A percentile compares a stretch with the other conserved stretches of the same genome.
Evolutionary conservation across 2,888 invertebrate species (phyloP).

Genomic region (Drosophila mettleri): DNA sequence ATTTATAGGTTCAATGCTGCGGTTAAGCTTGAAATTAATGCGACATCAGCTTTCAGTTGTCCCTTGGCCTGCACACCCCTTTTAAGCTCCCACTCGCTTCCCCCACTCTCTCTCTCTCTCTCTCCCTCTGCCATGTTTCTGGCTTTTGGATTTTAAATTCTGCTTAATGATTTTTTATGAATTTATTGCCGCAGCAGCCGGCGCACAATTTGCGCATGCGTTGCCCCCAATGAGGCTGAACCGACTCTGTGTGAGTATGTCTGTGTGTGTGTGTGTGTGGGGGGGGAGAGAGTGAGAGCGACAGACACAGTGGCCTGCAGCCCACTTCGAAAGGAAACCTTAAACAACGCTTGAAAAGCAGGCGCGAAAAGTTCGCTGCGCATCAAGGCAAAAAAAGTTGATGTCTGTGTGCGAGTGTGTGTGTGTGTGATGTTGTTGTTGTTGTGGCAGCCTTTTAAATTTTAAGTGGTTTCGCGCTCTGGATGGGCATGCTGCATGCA

Average conservation of each 20-base stretch:
- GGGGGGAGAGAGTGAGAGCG: background rate
- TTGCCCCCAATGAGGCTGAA: conserved; percentile 76
- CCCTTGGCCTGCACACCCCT: conserved; percentile 10
- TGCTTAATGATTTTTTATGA: conserved; percentile 78
- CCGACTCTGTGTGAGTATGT: conserved; percentile 19
- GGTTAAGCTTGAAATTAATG: conserved; percentile 72
- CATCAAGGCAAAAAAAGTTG: conserved; percentile 43
- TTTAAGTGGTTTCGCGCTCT: conserved; percentile 65
- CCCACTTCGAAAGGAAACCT: conserved; percentile 51
- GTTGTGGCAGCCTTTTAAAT: conserved; percentile 62
- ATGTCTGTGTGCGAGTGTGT: conserved; percentile 39
- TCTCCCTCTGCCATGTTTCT: background rate
- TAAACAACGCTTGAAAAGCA: conserved; percentile 52
- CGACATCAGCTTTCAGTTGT: conserved; percentile 58
- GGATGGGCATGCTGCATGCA: conserved; percentile 75
- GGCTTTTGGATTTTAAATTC: conserved; percentile 51
- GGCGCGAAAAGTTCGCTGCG: conserved; percentile 60
- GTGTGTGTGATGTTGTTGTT: conserved; percentile 36
- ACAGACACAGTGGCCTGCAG: conserved; percentile 12
- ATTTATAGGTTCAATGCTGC: conserved; percentile 53
- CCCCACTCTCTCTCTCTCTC: background rate
- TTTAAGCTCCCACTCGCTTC: background rate
- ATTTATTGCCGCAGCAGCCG: conserved; percentile 74
- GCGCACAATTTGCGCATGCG: conserved; percentile 76
- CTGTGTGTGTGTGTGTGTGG: background rate